These are phyloP conservation scores for Astreopora myriophthalma DNA, from an alignment of 64 coral and sea anemone species.

Conservation along the genomic window DNA sequence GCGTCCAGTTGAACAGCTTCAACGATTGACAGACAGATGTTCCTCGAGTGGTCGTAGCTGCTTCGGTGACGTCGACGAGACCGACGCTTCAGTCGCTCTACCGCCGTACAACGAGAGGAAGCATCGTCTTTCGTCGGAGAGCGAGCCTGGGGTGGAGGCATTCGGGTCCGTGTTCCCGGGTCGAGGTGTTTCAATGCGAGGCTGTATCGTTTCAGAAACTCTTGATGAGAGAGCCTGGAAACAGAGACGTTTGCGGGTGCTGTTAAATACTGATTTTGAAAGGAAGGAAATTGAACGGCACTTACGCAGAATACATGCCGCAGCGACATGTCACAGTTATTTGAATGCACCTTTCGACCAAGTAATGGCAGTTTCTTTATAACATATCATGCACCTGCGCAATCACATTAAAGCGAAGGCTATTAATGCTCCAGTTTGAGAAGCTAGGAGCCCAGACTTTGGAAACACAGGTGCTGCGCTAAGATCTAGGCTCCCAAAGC, in stretches of 20 bases:
- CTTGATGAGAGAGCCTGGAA: constrained; percentile 33
- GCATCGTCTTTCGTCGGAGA: constrained; percentile 40
- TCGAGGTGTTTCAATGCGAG: constrained; percentile 11
- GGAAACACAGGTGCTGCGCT: too few relatives aligned
- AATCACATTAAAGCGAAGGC: too few relatives aligned
- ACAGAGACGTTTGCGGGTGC: background rate
- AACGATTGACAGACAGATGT: constrained; percentile 52
- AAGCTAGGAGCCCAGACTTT: too few relatives aligned
- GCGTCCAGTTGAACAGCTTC: background rate
- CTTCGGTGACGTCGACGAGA: constrained; percentile 42
- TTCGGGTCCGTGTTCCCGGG: background rate
- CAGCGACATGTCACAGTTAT: too few relatives aligned
- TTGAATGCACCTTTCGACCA: too few relatives aligned
- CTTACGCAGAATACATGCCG: too few relatives aligned
- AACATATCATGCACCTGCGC: too few relatives aligned
- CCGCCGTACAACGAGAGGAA: background rate
- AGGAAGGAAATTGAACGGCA: too few relatives aligned
- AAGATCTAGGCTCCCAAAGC: too few relatives aligned
- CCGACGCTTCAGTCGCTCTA: constrained; percentile 20
- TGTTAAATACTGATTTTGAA: background rate
- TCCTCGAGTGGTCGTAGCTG: constrained; percentile 45
- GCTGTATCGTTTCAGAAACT: constrained; percentile 56
- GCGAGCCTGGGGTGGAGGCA: background rate
- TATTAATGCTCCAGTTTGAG: too few relatives aligned
- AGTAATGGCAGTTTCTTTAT: too few relatives aligned